Conservation (phyloP, 2,888 invertebrate genomes). For the Copidosoma aretas region DNA sequence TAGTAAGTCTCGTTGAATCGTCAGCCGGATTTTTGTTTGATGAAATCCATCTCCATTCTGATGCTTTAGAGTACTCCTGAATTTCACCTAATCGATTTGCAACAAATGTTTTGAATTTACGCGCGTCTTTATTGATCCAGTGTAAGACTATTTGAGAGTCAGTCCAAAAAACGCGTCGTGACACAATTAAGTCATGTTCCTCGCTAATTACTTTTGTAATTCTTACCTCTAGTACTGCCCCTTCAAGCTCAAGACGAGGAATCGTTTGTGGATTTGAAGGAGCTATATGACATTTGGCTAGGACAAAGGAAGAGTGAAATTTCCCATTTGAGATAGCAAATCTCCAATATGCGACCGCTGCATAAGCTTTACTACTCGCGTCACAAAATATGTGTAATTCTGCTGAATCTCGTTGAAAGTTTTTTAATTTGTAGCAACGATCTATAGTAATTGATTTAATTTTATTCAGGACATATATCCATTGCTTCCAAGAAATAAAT, state of each 20-base stretch:
- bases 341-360: constrained; percentile 41
- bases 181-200: constrained; percentile 7
- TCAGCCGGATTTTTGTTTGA: constrained; percentile 12
- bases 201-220: constrained; percentile 6
- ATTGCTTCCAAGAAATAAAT: constrained; percentile 36
- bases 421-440: constrained; percentile 27
- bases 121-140: constrained; percentile 24
- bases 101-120: constrained; percentile 3
- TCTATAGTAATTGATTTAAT: constrained; percentile 27
- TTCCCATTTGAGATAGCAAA: not conserved
- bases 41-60: constrained; percentile 24
- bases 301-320: constrained; percentile 16
- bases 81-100: constrained; percentile 24
- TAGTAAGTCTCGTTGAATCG: not conserved
- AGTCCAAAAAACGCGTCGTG: constrained; percentile 10
- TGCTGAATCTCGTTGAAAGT: not conserved
- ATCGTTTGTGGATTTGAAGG: constrained; percentile 32
- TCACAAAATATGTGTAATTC: constrained; percentile 47
- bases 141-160: constrained; percentile 15
- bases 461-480: constrained; percentile 36
- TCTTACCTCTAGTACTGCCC: constrained; percentile 28
- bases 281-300: constrained; percentile 32
- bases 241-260: constrained; percentile 39
- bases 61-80: not conserved
- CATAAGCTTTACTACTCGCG: constrained; percentile 46